A percentile compares a stretch with the other conserved stretches of the same genome.
Conservation (phyloP, 2,888 invertebrate genomes). For the Adineta ricciae region DNA sequence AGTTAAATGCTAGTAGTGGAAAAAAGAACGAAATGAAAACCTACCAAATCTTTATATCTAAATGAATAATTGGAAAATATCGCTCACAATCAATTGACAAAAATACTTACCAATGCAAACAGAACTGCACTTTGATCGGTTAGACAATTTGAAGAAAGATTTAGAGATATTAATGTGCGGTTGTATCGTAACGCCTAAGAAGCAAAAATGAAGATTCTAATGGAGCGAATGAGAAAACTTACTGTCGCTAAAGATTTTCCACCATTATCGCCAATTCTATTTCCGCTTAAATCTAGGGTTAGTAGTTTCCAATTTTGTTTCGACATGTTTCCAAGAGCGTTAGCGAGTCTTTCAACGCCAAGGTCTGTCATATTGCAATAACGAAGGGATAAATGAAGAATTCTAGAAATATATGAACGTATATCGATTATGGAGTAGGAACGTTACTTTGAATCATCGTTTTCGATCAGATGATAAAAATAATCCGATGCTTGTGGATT, state of each 20-base stretch:
- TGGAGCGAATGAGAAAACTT: constrained; percentile 29
- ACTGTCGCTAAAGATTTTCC: constrained; percentile 44
- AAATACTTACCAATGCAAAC: constrained; percentile 25
- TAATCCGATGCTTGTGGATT: constrained; percentile 20
- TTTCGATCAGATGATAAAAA: constrained; percentile 17
- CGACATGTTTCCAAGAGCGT: constrained; percentile 41
- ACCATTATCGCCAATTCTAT: constrained; percentile 44
- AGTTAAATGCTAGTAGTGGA: background rate
- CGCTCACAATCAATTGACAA: background rate
- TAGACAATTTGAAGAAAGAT: constrained; percentile 26
- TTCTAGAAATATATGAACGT: constrained; percentile 37
- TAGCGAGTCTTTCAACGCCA: constrained; percentile 42
- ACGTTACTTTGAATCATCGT: constrained; percentile 25
- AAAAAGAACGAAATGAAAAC: background rate
- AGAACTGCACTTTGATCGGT: constrained; percentile 20
- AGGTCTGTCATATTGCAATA: constrained; percentile 45
- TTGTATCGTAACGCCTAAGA: constrained; percentile 23
- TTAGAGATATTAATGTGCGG: constrained; percentile 25
- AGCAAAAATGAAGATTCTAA: background rate
- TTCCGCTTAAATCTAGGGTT: constrained; percentile 45
- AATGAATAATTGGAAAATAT: background rate
- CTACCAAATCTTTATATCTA: background rate
- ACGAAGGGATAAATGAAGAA: constrained; percentile 46
- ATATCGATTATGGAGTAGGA: background rate
- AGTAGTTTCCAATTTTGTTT: constrained; percentile 43